These are phyloP conservation scores for Tetranychus piercei DNA, from an alignment of 2,888 invertebrate genomes.

Conservation along the genomic window DNA sequence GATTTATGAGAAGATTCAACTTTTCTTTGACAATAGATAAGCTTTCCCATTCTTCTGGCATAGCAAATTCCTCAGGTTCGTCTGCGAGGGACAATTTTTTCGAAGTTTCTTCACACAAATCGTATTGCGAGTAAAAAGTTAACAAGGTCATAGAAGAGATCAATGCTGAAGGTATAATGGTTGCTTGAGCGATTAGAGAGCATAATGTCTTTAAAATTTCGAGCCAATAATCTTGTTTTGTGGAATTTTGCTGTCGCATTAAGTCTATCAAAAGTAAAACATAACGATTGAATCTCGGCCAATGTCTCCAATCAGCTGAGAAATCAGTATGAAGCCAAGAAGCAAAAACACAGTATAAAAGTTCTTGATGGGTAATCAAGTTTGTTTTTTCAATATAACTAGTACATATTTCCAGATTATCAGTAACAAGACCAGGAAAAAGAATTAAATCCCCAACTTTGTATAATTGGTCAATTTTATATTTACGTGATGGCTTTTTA, in stretches of 20 bases:
- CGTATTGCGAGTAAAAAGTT: neutral
- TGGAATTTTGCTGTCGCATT: neutral
- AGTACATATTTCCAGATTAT: neutral
- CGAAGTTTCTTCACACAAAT: neutral
- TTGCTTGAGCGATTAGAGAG: neutral
- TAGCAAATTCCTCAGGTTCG: neutral
- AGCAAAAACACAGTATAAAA: slow-evolving; percentile 10
- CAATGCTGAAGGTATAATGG: neutral
- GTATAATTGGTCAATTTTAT: neutral
- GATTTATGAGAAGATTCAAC: slow-evolving; percentile 68
- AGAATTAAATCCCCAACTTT: slow-evolving; percentile 1
- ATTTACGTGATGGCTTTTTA: neutral
- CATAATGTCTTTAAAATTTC: neutral
- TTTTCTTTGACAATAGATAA: slow-evolving; percentile 65
- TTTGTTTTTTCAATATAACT: slow-evolving; percentile 9
- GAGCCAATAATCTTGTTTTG: neutral
- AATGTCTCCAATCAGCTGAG: slow-evolving; percentile 16
- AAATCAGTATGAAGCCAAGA: slow-evolving; percentile 18
- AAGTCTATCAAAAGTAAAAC: neutral
- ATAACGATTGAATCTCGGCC: slow-evolving; percentile 10
- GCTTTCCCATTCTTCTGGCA: slow-evolving; percentile 51
- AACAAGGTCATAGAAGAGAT: neutral
- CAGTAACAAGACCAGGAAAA: neutral
- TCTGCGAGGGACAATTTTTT: neutral
- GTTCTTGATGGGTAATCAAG: neutral